Base-by-base conservation (phyloP, 2,888 invertebrate genomes). In the Latrodectus elegans region DNA sequence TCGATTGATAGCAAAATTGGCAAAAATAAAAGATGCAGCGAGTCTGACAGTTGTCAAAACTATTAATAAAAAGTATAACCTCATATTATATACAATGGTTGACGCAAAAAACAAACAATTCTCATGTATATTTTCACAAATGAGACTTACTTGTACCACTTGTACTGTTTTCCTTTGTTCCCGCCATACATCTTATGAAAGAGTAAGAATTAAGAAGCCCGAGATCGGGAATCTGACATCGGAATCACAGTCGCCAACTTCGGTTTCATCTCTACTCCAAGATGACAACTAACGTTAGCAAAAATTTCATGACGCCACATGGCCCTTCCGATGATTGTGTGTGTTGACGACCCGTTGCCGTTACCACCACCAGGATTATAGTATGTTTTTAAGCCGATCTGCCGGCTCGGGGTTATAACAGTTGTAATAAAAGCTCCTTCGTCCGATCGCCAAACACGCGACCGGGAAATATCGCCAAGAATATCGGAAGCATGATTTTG, bases 121-220 rank as follows among this genome's bases (percentile, higher is more conserved):
- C 38, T 38, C 1, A 1, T 38, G 6, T 2, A 38, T 38, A 22
- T 38, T 38, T 38, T 38, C 38, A 38, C 6, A 38, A 38, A 38
- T 38, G 38, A 38, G n/a, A 73, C 86, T 81, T 72, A 86, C 86
- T 86, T 81, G 71, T 86, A 86, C 86, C 86, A 86, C 81, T 81
- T 86, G 73, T 86, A 86, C 65, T 81, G 75, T 17, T 80, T 80
- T 70, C 85, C 85, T 65, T 71, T 76, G 64, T 17, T 68, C 15
- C 74, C 65, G 53, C 71, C 64, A 67, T 86, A 76, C 86, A 86
- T 86, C 68, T 76, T 84, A 26, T 70, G 14, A 26, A 74, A 17
- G 52, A 26, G 22, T 9, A 26, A 22, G 15, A 60, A 60, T 6
- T 60, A n/a, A 60, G 60, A 15, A 15, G 60, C 10, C 60, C 73